These are phyloP conservation scores for Patella vulgata DNA, from an alignment of 1,140 invertebrate genomes.

Conservation along the genomic window DNA sequence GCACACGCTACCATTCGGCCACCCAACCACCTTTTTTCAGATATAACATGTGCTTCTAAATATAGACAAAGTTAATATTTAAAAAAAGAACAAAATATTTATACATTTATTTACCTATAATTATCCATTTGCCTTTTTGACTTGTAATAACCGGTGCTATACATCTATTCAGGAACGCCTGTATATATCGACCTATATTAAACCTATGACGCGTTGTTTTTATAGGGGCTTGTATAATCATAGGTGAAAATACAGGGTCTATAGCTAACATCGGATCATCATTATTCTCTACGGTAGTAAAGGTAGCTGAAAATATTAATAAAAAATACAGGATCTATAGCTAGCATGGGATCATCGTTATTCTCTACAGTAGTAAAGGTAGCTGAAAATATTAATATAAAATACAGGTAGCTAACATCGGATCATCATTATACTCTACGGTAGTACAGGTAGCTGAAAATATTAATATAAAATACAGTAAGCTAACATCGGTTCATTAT, in stretches of 20 bases:
- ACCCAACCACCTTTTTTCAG: too few relatives aligned
- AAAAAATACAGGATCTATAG: constrained; percentile 17
- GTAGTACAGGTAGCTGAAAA: constrained; percentile 1
- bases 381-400: background rate
- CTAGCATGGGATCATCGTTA: constrained; percentile 41
- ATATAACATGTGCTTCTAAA: too few relatives aligned
- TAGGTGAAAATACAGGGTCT: constrained; percentile 7
- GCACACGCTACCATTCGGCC: too few relatives aligned
- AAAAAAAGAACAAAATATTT: too few relatives aligned
- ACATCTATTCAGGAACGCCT: too few relatives aligned
- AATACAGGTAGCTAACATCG: constrained; percentile 18
- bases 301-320: background rate
- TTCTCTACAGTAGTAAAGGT: constrained; percentile 22
- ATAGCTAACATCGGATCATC: constrained; percentile 39
- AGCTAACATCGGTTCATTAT: constrained; percentile 36
- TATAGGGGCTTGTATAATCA: too few relatives aligned
- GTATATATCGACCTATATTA: too few relatives aligned
- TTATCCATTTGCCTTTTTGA: too few relatives aligned
- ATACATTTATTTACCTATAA: too few relatives aligned
- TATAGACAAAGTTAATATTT: too few relatives aligned
- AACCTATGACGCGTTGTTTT: too few relatives aligned
- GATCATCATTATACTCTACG: constrained; percentile 44
- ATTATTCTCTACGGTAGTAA: constrained; percentile 29
- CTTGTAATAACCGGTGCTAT: too few relatives aligned
- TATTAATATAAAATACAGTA: background rate